Percentiles rank a stretch among this genome's conserved stretches.
These are phyloP conservation scores for Nyctalus aviator DNA, from an alignment of 2,797 vertebrate species.

Conservation along the genomic window DNA sequence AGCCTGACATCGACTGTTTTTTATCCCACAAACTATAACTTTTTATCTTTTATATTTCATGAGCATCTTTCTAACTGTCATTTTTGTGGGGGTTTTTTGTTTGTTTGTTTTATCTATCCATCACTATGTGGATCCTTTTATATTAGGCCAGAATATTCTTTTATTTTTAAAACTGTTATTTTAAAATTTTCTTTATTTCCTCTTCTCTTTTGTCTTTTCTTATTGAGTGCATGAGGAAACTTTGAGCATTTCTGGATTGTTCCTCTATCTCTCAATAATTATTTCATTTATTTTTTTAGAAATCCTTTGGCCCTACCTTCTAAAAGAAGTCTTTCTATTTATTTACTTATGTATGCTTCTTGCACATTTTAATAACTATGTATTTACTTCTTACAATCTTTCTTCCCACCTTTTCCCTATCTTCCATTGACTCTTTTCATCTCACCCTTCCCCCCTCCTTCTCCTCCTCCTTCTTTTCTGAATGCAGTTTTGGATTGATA, in stretches of 20 bases:
- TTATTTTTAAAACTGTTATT: neutral
- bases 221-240: neutral
- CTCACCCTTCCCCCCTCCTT: fast-evolving
- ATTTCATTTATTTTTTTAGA: neutral
- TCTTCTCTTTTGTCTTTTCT: neutral
- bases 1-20: neutral
- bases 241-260: neutral
- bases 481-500: neutral
- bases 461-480: neutral
- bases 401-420: no score
- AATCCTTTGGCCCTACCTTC: neutral
- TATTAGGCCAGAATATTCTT: neutral
- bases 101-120: neutral
- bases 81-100: neutral
- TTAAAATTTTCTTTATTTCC: neutral
- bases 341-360: neutral
- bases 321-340: neutral
- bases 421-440: neutral
- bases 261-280: neutral
- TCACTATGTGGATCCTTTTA: neutral
- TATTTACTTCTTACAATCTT: neutral
- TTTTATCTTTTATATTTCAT: conserved; percentile 14
- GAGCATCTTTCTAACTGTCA: neutral
- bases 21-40: neutral
- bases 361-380: neutral